Base-by-base conservation (phyloP, 2,888 invertebrate species). In the Phorcus lineatus region DNA sequence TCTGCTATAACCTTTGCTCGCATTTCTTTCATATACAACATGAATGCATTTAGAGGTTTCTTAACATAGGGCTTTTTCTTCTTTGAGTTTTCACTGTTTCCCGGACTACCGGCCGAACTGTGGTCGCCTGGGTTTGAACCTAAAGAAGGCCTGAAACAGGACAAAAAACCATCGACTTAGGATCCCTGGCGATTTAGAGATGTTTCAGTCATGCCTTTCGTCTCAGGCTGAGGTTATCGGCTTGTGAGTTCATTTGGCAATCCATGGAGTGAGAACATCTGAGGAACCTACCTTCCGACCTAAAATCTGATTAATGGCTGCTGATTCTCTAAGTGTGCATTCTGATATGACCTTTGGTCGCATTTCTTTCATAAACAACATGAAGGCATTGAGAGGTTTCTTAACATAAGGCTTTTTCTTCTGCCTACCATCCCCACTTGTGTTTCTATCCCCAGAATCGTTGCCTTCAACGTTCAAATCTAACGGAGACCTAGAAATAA, bases 11-110 rank as follows among this genome's bases (percentile, higher is more conserved):
- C 98, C 94, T 98, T 98, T 88, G 98, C 98, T 92, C 99, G 95
- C 97, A 99, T 99, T 94, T 99, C 99, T 94, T 99, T 99, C 99
- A 99, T 99, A 94, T 99, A 99, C 90, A 99, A 95, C 99, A 99
- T 99, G 95, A 99, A 99, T 91, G 99, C 99, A 94, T 99, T 99
- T 87, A 99, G 95, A 85, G 99, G 99, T 95, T 99, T 99, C 95
- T 99, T 99, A 94, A 99, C 98, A 94, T 99, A 98, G 57, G 90
- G 90, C 86, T 89, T 90, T 86, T 92, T 92, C 87, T 89, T 91
- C 76, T 31, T 31, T 16, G 76, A 17, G 28, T 53, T 76, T 55
- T 76, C 54, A 31, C 31, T 19, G 55, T 28, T 76, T 31, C 70
- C 31, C 11, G 31, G 19, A 40, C 36, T 70, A 70, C 70, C 36